Evolutionary conservation across 2,888 invertebrate species (phyloP).

Genomic region (Acronicta psi): DNA sequence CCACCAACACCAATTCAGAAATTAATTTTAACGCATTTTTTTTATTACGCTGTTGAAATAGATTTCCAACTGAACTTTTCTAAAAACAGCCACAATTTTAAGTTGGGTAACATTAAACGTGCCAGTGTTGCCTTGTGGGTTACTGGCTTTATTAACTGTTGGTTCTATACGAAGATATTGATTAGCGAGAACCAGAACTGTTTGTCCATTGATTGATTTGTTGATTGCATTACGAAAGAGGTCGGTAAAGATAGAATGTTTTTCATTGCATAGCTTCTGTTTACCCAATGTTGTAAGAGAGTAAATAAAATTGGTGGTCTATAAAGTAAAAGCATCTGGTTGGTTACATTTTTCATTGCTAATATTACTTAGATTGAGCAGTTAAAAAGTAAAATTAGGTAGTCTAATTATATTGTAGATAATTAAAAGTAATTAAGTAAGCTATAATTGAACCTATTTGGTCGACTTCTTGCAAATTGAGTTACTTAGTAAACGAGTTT

Average conservation of each 20-base stretch:
- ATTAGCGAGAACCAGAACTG: conserved; percentile 37
- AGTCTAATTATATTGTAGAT: too few species aligned
- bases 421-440: too few species aligned
- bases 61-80: too few species aligned
- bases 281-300: conserved; percentile 6
- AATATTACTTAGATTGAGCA: too few species aligned
- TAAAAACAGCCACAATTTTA: background rate
- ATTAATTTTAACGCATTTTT: too few species aligned
- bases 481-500: too few species aligned
- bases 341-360: conserved; percentile 14
- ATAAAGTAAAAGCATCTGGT: background rate
- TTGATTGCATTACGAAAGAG: conserved; percentile 26
- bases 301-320: background rate
- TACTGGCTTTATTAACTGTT: conserved; percentile 24
- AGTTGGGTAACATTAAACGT: background rate
- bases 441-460: too few species aligned
- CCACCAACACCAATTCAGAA: too few species aligned
- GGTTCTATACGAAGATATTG: conserved; percentile 21
- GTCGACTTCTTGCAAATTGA: too few species aligned
- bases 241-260: background rate
- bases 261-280: conserved; percentile 29
- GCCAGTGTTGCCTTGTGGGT: background rate
- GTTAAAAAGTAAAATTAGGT: background rate
- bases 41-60: too few species aligned
- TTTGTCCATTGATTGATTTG: conserved; percentile 19